A percentile compares a stretch with the other conserved stretches of the same genome.
phyloP scores from a whole-genome alignment of 2,797 vertebrate genomes.

The Peromyscus attwateri region DNA sequence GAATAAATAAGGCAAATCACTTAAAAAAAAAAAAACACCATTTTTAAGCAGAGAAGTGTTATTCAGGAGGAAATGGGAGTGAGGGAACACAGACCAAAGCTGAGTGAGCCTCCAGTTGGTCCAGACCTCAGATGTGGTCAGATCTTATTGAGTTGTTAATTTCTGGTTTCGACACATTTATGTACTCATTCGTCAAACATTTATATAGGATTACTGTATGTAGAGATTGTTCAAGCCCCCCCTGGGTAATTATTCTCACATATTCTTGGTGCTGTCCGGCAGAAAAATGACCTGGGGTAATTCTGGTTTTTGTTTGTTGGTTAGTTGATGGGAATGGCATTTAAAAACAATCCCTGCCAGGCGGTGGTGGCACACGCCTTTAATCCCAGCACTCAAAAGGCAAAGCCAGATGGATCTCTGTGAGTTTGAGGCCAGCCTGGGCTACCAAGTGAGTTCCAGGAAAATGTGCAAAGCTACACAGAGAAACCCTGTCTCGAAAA shows the following conservation, averaged over 20 bases:
- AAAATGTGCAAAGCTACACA: too few species aligned
- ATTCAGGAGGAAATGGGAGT: background rate
- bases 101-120: background rate
- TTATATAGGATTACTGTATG: background rate
- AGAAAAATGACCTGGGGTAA: background rate
- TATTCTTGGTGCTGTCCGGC: background rate
- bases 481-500: too few species aligned
- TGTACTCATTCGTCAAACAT: background rate
- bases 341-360: background rate
- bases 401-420: too few species aligned
- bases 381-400: too few species aligned
- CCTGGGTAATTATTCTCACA: background rate
- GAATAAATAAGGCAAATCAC: background rate
- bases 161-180: background rate
- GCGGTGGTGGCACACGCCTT: too few species aligned
- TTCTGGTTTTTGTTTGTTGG: background rate
- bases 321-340: background rate
- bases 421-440: too few species aligned
- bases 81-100: background rate
- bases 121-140: background rate
- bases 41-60: background rate
- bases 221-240: background rate
- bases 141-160: background rate
- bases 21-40: background rate
- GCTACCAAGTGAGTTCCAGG: too few species aligned